Base-by-base conservation (phyloP, 2,888 invertebrate genomes). In the Zhengitettix transpicula region DNA sequence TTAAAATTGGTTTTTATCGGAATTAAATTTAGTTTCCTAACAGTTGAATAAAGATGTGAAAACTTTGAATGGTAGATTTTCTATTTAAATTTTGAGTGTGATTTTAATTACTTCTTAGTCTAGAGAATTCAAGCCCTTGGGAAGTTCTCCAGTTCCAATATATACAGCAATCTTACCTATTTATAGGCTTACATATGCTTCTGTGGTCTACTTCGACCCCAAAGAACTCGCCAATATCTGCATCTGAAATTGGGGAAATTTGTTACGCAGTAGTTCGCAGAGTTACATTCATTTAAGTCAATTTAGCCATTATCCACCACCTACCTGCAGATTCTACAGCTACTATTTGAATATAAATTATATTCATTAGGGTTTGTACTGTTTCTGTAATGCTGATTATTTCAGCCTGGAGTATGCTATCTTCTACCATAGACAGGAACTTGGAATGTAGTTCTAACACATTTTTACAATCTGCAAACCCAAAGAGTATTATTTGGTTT, bases 171-270 rank as follows among this genome's bases (percentile, higher is more conserved):
- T 14, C 60, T 59, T 64, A 71, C 67, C 69, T 75, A 66, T 83
- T 82, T 52, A 83, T 78, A 0, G 91, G 91, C 71, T 93, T 93
- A 74, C 92, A 92, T 62, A 91, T 87, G 72, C 89, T 87, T 52
- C 90, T 74, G 74, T 93, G 92, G 72, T 91, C 87, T 57, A 88
- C 77, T 0, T 84, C 81, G 14, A 91, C 81, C 28, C 84, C 83
- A 66, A 82, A 81, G 58, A 86, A 80, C 28, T 83, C 80, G 1
- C 91, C 92, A 60, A 88, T 79, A 14, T 87, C 88, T 0, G 88
- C 87, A 77, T 92, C 90, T 89, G 73, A 9, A 73, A 66, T 14
- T 28, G 7, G 28, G 2, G 3, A 57, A 14, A 57, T 8, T 15
- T 51, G 40, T 16, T 42, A n/a, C 15, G 17, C 17, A 42, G 28